Evolutionary conservation across 2,888 invertebrate genomes (phyloP).

Genomic region (Congeria kusceri): DNA sequence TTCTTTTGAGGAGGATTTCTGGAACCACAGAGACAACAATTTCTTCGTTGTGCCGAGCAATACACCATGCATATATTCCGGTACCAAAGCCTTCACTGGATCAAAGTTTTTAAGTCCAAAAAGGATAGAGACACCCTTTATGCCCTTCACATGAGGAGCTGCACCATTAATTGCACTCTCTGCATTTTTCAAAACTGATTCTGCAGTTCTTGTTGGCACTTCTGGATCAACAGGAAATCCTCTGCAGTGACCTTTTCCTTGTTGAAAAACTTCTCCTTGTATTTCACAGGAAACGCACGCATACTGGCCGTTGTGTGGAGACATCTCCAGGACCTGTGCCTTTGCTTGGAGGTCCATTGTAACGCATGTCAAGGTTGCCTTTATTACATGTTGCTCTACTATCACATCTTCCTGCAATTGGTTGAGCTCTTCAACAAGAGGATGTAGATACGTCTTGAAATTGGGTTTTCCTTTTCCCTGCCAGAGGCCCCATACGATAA

Average conservation of each 20-base stretch:
- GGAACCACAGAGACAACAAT: constrained; percentile 23
- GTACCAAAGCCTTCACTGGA: constrained; percentile 7
- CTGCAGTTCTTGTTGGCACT: not conserved
- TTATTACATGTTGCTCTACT: too few relatives aligned
- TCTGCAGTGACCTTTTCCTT: constrained; percentile 35
- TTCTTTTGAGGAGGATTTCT: constrained; percentile 5
- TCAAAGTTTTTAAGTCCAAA: constrained; percentile 6
- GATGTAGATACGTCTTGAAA: constrained; percentile 32
- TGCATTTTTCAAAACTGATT: constrained; percentile 14
- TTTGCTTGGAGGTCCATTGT: constrained; percentile 51
- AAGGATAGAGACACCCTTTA: constrained; percentile 12
- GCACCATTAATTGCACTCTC: not conserved
- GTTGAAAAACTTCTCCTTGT: constrained; percentile 19
- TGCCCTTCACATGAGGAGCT: not conserved
- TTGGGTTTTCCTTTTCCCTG: constrained; percentile 43
- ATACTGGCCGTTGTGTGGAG: constrained; percentile 47
- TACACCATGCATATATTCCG: constrained; percentile 34
- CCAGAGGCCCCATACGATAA: constrained; percentile 57
- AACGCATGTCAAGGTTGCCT: constrained; percentile 20
- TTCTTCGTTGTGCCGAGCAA: constrained; percentile 26
- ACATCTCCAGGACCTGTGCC: constrained; percentile 40
- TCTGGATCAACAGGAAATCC: constrained; percentile 10
- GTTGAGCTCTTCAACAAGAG: constrained; percentile 36
- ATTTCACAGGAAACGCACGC: constrained; percentile 39
- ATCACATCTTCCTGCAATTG: constrained; percentile 19